These are phyloP conservation scores for Paratrypauchen microcephalus DNA, from an alignment of 2,797 vertebrate genomes.

Conservation along the genomic window DNA sequence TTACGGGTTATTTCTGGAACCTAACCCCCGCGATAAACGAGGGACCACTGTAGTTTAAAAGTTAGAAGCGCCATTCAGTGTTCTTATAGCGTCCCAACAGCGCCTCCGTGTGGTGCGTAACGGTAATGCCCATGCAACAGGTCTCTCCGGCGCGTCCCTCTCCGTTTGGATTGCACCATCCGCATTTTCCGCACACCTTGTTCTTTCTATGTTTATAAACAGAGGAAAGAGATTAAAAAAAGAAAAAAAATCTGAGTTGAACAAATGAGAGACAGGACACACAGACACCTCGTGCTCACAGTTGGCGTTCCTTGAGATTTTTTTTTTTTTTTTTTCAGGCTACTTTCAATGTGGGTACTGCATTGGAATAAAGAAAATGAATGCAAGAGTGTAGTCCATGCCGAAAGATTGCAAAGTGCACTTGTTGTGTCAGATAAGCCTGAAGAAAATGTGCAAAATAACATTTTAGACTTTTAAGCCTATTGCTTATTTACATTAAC, in stretches of 20 bases:
- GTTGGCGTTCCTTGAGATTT: background rate
- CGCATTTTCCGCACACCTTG: slow-evolving; percentile 73
- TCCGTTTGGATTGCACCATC: slow-evolving; percentile 50
- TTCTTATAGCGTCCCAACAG: slow-evolving; percentile 16
- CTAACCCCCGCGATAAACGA: no score
- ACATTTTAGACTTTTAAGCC: no score
- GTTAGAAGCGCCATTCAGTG: no score
- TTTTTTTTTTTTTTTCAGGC: background rate
- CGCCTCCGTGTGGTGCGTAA: slow-evolving; percentile 31
- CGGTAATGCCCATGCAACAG: background rate
- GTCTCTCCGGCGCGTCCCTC: slow-evolving; percentile 6
- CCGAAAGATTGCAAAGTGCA: background rate
- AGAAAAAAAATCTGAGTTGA: slow-evolving; percentile 27
- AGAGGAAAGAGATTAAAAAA: slow-evolving; percentile 66
- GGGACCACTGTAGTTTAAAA: no score
- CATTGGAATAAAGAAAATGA: background rate
- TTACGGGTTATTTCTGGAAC: no score
- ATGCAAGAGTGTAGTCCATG: background rate
- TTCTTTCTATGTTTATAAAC: slow-evolving; percentile 86
- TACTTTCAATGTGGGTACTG: no score
- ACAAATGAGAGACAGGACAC: slow-evolving; percentile 39
- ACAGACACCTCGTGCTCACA: slow-evolving; percentile 38
- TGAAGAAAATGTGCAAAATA: no score
- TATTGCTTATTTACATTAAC: no score
- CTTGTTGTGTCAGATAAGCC: no score